Evolutionary conservation across 2,113 vertebrate species (phyloP).

Genomic region (Mionectes macconnelli): DNA sequence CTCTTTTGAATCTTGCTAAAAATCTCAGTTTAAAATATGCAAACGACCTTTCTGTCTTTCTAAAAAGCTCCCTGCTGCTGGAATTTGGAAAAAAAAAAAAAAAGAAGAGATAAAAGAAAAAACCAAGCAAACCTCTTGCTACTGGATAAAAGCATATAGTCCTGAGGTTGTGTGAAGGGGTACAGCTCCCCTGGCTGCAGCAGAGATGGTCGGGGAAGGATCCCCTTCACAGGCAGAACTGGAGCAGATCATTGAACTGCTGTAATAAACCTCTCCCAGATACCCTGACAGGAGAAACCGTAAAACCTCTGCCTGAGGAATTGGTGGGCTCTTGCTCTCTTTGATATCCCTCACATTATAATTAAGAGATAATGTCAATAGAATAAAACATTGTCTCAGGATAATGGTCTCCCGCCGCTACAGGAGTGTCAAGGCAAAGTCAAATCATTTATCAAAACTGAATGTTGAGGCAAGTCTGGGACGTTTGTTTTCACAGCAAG

Average conservation of each 20-base stretch:
- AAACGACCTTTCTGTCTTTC: neutral
- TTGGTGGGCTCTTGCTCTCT: conserved; percentile 20
- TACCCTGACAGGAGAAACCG: neutral
- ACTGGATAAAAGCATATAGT: neutral
- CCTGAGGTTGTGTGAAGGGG: neutral
- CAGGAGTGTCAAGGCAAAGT: conserved; percentile 68
- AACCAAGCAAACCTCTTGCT: neutral
- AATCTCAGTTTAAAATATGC: neutral
- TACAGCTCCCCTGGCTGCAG: neutral
- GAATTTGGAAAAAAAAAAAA: neutral
- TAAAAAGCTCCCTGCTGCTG: neutral
- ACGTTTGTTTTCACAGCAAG: conserved; percentile 54
- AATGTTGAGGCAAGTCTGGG: conserved; percentile 4
- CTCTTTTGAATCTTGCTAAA: neutral
- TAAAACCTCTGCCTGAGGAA: conserved; percentile 17
- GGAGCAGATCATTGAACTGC: neutral
- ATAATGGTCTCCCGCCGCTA: conserved; percentile 68
- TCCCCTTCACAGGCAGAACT: neutral
- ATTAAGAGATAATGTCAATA: conserved; percentile 75
- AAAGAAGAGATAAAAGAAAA: fast-evolving
- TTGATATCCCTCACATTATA: conserved; percentile 63
- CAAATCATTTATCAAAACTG: conserved; percentile 65
- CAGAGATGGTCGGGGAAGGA: neutral
- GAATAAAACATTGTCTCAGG: conserved; percentile 64
- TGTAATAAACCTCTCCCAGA: neutral